Percentiles rank a stretch among this genome's conserved stretches.
phyloP scores from a whole-genome alignment of 30 jellyfish, hydroid and myxozoan genomes.

The Rhopilema esculentum region DNA sequence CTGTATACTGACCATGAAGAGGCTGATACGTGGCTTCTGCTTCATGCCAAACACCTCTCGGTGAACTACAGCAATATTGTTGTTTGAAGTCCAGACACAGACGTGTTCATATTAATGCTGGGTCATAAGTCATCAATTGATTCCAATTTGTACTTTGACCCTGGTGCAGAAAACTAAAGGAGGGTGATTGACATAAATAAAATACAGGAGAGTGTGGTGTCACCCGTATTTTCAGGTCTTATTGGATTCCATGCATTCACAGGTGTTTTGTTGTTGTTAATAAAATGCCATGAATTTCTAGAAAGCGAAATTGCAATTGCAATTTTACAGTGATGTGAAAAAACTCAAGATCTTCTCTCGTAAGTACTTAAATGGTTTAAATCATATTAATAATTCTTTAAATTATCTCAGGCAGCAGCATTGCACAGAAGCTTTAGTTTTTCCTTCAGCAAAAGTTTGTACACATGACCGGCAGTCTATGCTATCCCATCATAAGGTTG shows the following conservation, averaged over 20 bases:
- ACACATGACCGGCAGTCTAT: too few species aligned
- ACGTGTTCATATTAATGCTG: conserved; percentile 51
- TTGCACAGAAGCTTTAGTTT: background rate
- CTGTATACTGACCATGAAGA: conserved; percentile 41
- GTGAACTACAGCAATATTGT: background rate
- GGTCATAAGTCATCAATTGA: conserved; percentile 26
- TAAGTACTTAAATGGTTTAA: background rate
- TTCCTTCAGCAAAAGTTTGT: conserved; percentile 13
- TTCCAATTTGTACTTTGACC: conserved; percentile 30
- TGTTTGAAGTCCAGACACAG: conserved; percentile 56
- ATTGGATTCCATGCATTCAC: conserved; percentile 31
- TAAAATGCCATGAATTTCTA: conserved; percentile 4
- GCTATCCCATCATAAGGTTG: conserved; percentile 5
- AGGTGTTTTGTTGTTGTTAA: background rate
- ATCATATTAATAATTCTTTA: background rate
- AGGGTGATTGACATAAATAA: conserved; percentile 27
- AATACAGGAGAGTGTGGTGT: conserved; percentile 13
- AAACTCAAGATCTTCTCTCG: background rate
- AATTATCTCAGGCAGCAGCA: conserved; percentile 3
- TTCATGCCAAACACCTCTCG: conserved; percentile 55
- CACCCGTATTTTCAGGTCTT: conserved; percentile 15
- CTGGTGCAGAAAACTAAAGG: conserved; percentile 50
- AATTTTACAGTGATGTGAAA: background rate
- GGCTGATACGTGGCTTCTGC: conserved; percentile 48
- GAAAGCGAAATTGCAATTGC: background rate